Percentiles rank a stretch among this genome's conserved stretches.
phyloP scores from a whole-genome alignment of 2,888 invertebrate genomes.

The Drosophila aldrichi region DNA sequence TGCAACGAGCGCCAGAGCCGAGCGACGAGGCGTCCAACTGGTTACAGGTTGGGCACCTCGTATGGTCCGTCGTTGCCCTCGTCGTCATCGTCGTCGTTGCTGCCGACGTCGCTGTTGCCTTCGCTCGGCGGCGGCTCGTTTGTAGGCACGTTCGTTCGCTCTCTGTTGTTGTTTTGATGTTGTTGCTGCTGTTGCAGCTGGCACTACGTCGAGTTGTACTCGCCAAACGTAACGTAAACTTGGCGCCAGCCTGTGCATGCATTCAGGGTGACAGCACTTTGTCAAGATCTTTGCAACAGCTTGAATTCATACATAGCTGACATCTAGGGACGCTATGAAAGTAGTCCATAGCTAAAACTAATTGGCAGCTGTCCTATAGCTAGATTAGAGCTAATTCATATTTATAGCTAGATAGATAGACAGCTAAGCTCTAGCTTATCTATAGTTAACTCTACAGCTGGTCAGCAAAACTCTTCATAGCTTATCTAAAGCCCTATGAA shows the following conservation, averaged over 20 bases:
- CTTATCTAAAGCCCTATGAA: too few species aligned
- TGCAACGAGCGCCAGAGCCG: conserved; percentile 15
- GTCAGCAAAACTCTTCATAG: too few species aligned
- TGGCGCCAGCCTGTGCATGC: conserved; percentile 32
- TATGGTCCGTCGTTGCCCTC: conserved; percentile 20
- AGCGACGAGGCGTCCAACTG: conserved; percentile 46
- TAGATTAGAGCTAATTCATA: background rate
- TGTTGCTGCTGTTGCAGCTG: conserved; percentile 25
- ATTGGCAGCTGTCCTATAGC: background rate
- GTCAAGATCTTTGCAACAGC: conserved; percentile 10
- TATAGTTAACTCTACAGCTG: background rate
- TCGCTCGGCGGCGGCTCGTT: conserved; percentile 40
- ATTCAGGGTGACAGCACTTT: conserved; percentile 10
- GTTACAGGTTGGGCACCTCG: conserved; percentile 48
- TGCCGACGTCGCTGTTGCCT: conserved; percentile 10
- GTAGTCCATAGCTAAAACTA: background rate
- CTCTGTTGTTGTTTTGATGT: conserved; percentile 10
- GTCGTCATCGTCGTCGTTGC: background rate
- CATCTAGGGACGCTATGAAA: background rate
- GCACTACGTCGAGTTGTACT: conserved; percentile 33
- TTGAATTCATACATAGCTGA: background rate
- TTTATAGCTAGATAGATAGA: background rate
- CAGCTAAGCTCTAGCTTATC: too few species aligned
- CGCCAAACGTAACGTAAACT: conserved; percentile 53
- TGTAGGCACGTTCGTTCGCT: conserved; percentile 20